A percentile compares a stretch with the other conserved stretches of the same genome.
Evolutionary conservation across 2,113 vertebrate species (phyloP).

Genomic region (Oreochromis niloticus): DNA sequence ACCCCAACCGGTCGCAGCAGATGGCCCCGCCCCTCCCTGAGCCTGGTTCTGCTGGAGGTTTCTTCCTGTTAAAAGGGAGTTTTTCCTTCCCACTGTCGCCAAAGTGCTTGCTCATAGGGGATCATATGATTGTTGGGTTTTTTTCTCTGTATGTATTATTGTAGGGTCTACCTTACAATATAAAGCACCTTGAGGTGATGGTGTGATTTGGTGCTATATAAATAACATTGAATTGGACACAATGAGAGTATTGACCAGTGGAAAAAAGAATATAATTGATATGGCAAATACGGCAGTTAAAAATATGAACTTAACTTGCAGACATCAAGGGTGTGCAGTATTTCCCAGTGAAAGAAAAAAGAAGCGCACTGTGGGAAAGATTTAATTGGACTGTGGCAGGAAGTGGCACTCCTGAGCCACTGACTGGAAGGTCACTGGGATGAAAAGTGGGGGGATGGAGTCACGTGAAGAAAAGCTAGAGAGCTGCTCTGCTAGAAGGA

Average conservation of each 20-base stretch:
- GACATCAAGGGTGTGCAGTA: background rate
- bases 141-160: too few relatives aligned
- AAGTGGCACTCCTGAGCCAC: background rate
- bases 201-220: too few relatives aligned
- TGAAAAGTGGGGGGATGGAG: background rate
- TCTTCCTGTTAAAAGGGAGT: too few relatives aligned
- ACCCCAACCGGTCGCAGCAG: too few relatives aligned
- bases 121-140: too few relatives aligned
- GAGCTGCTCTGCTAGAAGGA: background rate
- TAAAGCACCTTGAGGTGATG: too few relatives aligned
- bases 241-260: background rate
- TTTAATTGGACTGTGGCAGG: background rate
- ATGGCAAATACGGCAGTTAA: background rate
- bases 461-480: background rate
- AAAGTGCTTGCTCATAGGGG: too few relatives aligned
- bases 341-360: background rate
- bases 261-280: background rate
- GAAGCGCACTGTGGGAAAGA: background rate
- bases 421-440: background rate
- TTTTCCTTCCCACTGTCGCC: too few relatives aligned
- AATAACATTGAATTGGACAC: background rate
- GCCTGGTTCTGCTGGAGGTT: too few relatives aligned
- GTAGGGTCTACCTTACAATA: too few relatives aligned
- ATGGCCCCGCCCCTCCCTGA: too few relatives aligned
- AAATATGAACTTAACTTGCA: background rate